phyloP scores from a whole-genome alignment of 2,797 vertebrate genomes.

The Botia kubotai region DNA sequence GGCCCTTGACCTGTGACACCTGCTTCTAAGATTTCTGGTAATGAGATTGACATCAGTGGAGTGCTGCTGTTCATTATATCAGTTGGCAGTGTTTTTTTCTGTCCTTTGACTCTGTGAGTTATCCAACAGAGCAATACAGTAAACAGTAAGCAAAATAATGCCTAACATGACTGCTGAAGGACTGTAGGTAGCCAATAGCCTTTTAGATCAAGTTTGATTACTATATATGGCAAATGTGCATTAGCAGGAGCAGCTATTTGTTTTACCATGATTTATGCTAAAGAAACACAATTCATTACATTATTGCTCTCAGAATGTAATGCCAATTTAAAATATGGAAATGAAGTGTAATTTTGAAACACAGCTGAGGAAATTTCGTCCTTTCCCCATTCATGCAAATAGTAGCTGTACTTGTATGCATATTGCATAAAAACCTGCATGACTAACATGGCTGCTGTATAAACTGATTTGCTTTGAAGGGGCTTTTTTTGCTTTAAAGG shows the following conservation, averaged over 20 bases:
- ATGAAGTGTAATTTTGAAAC: too few species aligned
- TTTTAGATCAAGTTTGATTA: not conserved
- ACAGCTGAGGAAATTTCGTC: too few species aligned
- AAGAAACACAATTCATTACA: too few species aligned
- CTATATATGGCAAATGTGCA: not conserved
- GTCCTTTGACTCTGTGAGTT: not conserved
- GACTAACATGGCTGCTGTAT: not conserved
- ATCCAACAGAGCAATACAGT: constrained; percentile 7
- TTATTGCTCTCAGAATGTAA: too few species aligned
- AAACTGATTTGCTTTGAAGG: not conserved
- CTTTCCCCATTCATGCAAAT: too few species aligned
- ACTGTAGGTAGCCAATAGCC: not conserved
- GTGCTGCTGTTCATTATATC: constrained; percentile 36
- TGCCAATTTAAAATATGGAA: too few species aligned
- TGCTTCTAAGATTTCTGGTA: constrained; percentile 41
- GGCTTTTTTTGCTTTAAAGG: not conserved
- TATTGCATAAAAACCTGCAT: not conserved
- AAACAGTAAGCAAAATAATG: not conserved
- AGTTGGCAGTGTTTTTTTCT: constrained; percentile 6
- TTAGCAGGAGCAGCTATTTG: not conserved
- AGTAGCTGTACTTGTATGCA: not conserved
- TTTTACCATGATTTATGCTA: too few species aligned
- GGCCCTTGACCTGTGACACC: constrained; percentile 35
- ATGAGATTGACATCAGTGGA: constrained; percentile 40
- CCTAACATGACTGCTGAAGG: not conserved